Evolutionary conservation across 2,888 invertebrate genomes (phyloP).

Genomic region (Euproctis similis): DNA sequence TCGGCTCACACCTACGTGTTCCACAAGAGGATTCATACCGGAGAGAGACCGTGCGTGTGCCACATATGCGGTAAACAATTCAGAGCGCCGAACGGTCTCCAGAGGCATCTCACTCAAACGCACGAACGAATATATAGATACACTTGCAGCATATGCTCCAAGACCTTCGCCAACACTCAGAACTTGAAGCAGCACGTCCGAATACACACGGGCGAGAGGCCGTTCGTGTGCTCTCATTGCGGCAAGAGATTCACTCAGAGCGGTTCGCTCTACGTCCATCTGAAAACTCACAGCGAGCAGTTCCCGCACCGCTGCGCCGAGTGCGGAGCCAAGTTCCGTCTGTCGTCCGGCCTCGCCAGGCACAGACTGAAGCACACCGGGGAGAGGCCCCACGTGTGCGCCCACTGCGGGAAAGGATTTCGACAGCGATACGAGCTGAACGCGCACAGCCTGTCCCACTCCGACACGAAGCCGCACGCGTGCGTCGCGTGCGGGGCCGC

Average conservation of each 20-base stretch:
- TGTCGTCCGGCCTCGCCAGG: conserved; percentile 71
- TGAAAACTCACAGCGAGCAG: conserved; percentile 72
- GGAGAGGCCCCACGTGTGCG: conserved; percentile 77
- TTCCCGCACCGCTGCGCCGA: conserved; percentile 76
- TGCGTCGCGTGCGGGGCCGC: conserved; percentile 73
- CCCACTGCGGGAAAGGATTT: conserved; percentile 73
- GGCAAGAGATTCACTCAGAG: conserved; percentile 80
- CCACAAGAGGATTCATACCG: conserved; percentile 79
- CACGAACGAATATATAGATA: conserved; percentile 77
- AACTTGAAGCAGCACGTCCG: conserved; percentile 76
- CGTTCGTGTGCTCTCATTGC: conserved; percentile 75
- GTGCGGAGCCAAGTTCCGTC: conserved; percentile 77
- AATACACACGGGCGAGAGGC: conserved; percentile 77
- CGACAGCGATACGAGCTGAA: conserved; percentile 76
- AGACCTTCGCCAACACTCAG: conserved; percentile 77
- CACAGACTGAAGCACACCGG: conserved; percentile 78
- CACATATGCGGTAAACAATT: conserved; percentile 81
- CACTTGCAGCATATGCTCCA: conserved; percentile 71
- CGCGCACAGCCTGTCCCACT: conserved; percentile 70
- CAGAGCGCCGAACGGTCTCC: conserved; percentile 78
- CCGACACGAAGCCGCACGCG: conserved; percentile 69
- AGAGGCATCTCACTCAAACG: conserved; percentile 78
- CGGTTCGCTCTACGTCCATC: conserved; percentile 79
- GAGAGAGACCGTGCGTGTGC: conserved; percentile 79
- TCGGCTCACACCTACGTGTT: conserved; percentile 78